Evolutionary conservation across 2,113 vertebrate genomes (phyloP).

Genomic region (Sinocyclocheilus anshuiensis): DNA sequence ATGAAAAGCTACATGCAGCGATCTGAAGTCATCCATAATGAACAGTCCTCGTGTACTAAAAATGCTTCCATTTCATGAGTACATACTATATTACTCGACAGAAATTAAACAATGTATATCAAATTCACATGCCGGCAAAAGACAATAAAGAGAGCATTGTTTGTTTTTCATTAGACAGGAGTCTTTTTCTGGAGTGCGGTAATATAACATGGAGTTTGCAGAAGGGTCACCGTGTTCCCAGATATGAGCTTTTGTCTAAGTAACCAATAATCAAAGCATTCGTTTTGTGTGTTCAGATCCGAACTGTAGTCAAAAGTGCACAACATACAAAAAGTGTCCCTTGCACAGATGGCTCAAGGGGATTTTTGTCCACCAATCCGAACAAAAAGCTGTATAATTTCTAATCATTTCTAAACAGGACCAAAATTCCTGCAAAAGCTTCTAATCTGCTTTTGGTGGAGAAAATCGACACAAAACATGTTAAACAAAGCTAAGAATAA

Average conservation of each 20-base stretch:
- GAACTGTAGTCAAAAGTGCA: conserved; percentile 31
- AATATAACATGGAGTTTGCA: conserved; percentile 18
- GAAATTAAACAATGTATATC: conserved; percentile 47
- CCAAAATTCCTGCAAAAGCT: not conserved
- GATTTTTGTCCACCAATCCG: not conserved
- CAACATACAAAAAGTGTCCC: not conserved
- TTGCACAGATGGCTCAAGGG: not conserved
- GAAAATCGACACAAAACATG: not conserved
- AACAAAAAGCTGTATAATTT: not conserved
- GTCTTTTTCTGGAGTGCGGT: conserved; percentile 30
- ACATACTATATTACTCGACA: conserved; percentile 22
- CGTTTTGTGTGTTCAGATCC: conserved; percentile 5
- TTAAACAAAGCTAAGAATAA: not conserved
- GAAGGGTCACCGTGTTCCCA: conserved; percentile 42
- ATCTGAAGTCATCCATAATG: conserved; percentile 55
- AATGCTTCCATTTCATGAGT: conserved; percentile 38
- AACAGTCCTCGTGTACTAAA: conserved; percentile 37
- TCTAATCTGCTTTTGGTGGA: not conserved
- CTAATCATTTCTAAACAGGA: not conserved
- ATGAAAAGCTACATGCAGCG: conserved; percentile 47
- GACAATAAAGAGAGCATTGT: conserved; percentile 49
- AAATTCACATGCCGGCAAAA: conserved; percentile 28
- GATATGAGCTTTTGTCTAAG: conserved; percentile 36
- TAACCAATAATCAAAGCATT: conserved; percentile 43
- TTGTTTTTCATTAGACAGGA: conserved; percentile 56